Base-by-base conservation (phyloP, 2,797 vertebrate species). In the Artibeus jamaicensis region DNA sequence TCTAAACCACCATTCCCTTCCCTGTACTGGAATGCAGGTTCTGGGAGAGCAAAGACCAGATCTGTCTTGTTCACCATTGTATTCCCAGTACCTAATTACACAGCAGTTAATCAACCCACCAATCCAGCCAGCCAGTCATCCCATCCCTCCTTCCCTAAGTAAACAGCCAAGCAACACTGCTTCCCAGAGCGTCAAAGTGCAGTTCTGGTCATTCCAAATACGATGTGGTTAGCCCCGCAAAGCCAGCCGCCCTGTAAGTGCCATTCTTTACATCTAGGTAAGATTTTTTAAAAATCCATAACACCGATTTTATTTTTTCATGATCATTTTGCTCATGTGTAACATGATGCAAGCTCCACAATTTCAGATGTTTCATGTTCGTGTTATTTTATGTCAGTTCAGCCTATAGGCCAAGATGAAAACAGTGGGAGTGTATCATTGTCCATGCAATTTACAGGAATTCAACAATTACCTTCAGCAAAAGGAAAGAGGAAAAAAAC, bases 381-480 rank as follows among this genome's bases (percentile, higher is more conserved):
- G 9, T 53, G 50, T 53, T 21, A 21, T 93, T 86, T 96, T 85
- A 55, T 18, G 71, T 89, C 89, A 94, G 91, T 46, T 91, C 44
- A 79, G 59, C 24, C 32, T 44, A 94, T 3, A 71, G 26, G 22
- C 26, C 82, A 94, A 84, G 22, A 91, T 44, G 65, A 95, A 91
- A 94, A 82, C 26, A 93, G 29, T 91, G 22, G 86, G 55, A 92
- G 90, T 46, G 24, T 65, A 67, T 59, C 37, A 42, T 37, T 2
- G 9, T 71, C 34, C 81, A 74, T 81, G 83, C 46, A 21, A 21
- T 67, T 76, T 95, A 89, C 34, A 83, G 55, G 29, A 86, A 78
- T 73, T 85, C 84, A 93, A 68, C 73, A 74, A 78, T 59, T 86
- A 84, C 44, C 70, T 92, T 48, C 32, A n/a, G 44, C 59, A 93